Evolutionary conservation across 92 coral and sea anemone genomes (phyloP).

Genomic region (Epizoanthus fatuus): DNA sequence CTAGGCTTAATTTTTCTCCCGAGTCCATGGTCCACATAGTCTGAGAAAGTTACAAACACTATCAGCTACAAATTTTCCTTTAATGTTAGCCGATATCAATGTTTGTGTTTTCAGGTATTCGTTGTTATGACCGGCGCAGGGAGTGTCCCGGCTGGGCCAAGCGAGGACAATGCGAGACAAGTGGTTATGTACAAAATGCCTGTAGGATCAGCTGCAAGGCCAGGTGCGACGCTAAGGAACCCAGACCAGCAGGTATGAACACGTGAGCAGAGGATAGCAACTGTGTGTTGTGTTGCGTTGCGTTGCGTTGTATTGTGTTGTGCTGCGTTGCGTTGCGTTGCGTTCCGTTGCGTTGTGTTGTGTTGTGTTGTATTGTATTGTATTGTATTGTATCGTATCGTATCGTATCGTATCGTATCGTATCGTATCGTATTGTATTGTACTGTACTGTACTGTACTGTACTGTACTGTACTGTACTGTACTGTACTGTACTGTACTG

Average conservation of each 20-base stretch:
- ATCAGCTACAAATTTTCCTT: neutral
- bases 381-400: too few relatives aligned
- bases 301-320: too few relatives aligned
- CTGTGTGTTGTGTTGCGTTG: neutral
- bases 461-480: too few relatives aligned
- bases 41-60: neutral
- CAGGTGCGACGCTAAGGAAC: slow-evolving; percentile 77
- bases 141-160: slow-evolving; percentile 77
- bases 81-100: neutral
- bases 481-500: too few relatives aligned
- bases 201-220: slow-evolving; percentile 87
- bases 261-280: too few relatives aligned
- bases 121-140: slow-evolving; percentile 67
- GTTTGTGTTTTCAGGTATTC: slow-evolving; percentile 58
- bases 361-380: too few relatives aligned
- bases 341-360: too few relatives aligned
- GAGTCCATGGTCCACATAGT: neutral
- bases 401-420: too few relatives aligned
- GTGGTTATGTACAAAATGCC: slow-evolving; percentile 69
- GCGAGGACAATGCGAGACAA: slow-evolving; percentile 71
- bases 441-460: too few relatives aligned
- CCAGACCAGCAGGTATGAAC: slow-evolving; percentile 77
- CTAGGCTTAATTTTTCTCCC: too few relatives aligned
- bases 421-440: too few relatives aligned
- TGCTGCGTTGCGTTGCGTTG: too few relatives aligned